Percentiles rank a stretch among this genome's conserved stretches.
phyloP scores from a whole-genome alignment of 1,140 invertebrate genomes.

The Andricus grossulariae region DNA sequence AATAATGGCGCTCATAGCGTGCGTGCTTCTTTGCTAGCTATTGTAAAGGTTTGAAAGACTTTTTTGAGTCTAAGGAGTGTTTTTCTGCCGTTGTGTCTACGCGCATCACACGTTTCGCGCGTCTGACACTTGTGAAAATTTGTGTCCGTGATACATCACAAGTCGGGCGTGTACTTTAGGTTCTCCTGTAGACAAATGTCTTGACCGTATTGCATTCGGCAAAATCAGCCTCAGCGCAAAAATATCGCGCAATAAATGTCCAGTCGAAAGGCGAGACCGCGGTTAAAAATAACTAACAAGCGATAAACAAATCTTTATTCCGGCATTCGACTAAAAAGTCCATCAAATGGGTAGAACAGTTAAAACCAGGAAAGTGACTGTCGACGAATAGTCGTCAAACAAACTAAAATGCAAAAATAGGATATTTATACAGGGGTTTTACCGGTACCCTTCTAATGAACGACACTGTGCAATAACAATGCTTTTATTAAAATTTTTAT shows the following conservation, averaged over 20 bases:
- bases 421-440: too few relatives aligned
- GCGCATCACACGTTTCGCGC: slow-evolving; percentile 4
- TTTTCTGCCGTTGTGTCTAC: neutral
- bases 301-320: slow-evolving; percentile 5
- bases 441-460: too few relatives aligned
- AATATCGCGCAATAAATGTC: slow-evolving; percentile 47
- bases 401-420: too few relatives aligned
- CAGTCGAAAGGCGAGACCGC: slow-evolving; percentile 1
- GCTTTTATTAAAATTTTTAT: too few relatives aligned
- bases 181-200: slow-evolving; percentile 28
- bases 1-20: too few relatives aligned
- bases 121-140: slow-evolving; percentile 36
- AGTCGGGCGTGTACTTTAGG: slow-evolving; percentile 31
- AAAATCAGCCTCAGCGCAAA: slow-evolving; percentile 39
- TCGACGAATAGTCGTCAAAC: neutral
- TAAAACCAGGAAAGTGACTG: neutral
- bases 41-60: neutral
- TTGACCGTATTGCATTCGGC: slow-evolving; percentile 24
- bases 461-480: too few relatives aligned
- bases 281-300: neutral
- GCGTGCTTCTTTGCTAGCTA: neutral
- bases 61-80: neutral
- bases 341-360: neutral
- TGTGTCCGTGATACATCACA: slow-evolving; percentile 43
- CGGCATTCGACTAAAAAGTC: neutral